A percentile compares a stretch with the other conserved stretches of the same genome.
Evolutionary conservation across 2,888 invertebrate species (phyloP).

Genomic region (Cinara cedri): DNA sequence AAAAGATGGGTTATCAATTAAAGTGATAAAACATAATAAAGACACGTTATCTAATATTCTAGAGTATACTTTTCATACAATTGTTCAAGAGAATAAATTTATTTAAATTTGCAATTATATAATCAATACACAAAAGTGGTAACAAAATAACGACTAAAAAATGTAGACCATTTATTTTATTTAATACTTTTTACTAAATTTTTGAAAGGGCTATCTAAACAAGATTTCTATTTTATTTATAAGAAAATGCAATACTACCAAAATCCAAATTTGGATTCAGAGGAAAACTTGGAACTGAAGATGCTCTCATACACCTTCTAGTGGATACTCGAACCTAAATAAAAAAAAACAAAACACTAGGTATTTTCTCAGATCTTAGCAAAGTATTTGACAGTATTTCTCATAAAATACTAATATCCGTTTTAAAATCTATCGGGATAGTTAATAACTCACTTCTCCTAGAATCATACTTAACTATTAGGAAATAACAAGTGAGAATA

Average conservation of each 20-base stretch:
- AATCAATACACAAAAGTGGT: not conserved
- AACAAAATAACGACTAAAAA: not conserved
- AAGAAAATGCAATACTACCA: not conserved
- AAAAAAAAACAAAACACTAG: conserved; percentile 3
- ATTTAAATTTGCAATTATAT: too few species aligned
- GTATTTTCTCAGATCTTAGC: not conserved
- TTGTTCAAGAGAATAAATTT: too few species aligned
- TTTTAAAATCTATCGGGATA: not conserved
- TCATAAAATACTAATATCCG: not conserved
- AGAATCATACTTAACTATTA: not conserved
- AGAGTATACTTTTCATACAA: too few species aligned
- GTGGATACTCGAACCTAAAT: not conserved
- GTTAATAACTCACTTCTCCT: not conserved
- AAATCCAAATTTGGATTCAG: not conserved
- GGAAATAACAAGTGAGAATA: not conserved
- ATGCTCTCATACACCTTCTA: not conserved
- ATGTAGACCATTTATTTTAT: not conserved
- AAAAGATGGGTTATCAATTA: too few species aligned
- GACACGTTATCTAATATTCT: too few species aligned
- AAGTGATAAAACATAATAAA: too few species aligned
- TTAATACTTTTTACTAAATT: not conserved
- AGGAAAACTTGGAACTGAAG: not conserved
- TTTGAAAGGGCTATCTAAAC: not conserved
- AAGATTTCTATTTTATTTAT: not conserved
- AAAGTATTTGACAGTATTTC: not conserved